A percentile compares a stretch with the other conserved stretches of the same genome.
These are phyloP conservation scores for Beaufortia kweichowensis DNA, from an alignment of 2,113 vertebrate genomes.

Conservation along the genomic window DNA sequence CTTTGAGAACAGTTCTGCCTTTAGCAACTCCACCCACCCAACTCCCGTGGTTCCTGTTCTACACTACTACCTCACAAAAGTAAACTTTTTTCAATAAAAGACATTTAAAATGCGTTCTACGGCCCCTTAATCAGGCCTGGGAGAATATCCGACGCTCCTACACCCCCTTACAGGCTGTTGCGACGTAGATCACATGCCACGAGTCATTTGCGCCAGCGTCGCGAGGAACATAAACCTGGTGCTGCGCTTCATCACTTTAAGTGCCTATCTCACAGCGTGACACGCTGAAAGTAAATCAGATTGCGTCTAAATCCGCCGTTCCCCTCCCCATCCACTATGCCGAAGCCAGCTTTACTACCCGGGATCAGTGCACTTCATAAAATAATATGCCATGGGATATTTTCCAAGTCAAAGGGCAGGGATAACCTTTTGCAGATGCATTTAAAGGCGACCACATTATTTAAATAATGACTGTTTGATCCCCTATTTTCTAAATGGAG, in stretches of 20 bases:
- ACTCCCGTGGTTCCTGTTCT: constrained; percentile 38
- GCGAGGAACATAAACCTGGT: constrained; percentile 60
- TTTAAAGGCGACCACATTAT: constrained; percentile 26
- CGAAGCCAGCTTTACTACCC: neutral
- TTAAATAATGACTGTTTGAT: constrained; percentile 18
- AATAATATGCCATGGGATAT: constrained; percentile 31
- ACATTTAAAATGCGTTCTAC: constrained; percentile 43
- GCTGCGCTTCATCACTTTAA: constrained; percentile 67
- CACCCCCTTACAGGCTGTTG: constrained; percentile 54
- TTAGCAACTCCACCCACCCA: constrained; percentile 21
- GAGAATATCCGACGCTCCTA: constrained; percentile 35
- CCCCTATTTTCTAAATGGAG: constrained; percentile 43
- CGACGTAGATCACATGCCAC: constrained; percentile 54
- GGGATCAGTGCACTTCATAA: constrained; percentile 28
- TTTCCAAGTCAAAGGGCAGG: constrained; percentile 6
- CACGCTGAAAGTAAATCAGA: constrained; percentile 62
- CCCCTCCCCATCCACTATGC: neutral
- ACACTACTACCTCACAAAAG: constrained; percentile 38
- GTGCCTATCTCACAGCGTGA: constrained; percentile 56
- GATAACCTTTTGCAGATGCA: constrained; percentile 26
- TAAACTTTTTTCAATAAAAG: constrained; percentile 35
- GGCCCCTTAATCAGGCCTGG: constrained; percentile 50
- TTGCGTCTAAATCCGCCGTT: constrained; percentile 64
- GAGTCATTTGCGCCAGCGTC: constrained; percentile 54
- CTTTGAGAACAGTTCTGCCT: constrained; percentile 44